phyloP scores from a whole-genome alignment of 2,888 invertebrate genomes.

The Nycteola revayana region DNA sequence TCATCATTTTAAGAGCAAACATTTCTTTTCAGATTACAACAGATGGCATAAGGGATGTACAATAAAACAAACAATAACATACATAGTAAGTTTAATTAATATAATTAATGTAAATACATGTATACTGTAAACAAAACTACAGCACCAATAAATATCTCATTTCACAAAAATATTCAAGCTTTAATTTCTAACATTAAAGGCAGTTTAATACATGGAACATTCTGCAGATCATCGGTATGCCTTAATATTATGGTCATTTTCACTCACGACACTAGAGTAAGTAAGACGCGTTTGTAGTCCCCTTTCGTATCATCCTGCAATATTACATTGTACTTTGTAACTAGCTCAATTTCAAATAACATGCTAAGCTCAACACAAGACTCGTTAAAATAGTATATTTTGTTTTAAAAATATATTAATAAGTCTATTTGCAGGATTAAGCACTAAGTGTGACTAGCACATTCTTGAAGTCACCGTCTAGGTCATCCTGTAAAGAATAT shows the following conservation, averaged over 20 bases:
- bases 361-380: conserved; percentile 55
- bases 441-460: conserved; percentile 83
- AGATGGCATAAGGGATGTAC: conserved; percentile 72
- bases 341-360: conserved; percentile 44
- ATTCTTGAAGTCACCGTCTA: conserved; percentile 85
- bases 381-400: conserved; percentile 45
- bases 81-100: conserved; percentile 72
- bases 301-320: conserved; percentile 87
- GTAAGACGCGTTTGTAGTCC: conserved; percentile 86
- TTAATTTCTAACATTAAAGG: conserved; percentile 68
- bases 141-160: conserved; percentile 81
- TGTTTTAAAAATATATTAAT: conserved; percentile 28
- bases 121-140: conserved; percentile 75
- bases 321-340: conserved; percentile 64
- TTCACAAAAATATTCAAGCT: conserved; percentile 78
- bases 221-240: conserved; percentile 2
- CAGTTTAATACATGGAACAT: conserved; percentile 49
- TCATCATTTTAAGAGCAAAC: too few relatives aligned
- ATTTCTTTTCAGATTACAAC: conserved; percentile 60
- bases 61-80: conserved; percentile 61
- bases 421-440: conserved; percentile 68
- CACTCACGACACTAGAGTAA: conserved; percentile 76
- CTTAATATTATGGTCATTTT: conserved; percentile 49
- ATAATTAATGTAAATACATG: conserved; percentile 63
- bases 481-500: conserved; percentile 84